Base-by-base conservation (phyloP, 2,888 invertebrate species). In the Cryptocephalus primarius region DNA sequence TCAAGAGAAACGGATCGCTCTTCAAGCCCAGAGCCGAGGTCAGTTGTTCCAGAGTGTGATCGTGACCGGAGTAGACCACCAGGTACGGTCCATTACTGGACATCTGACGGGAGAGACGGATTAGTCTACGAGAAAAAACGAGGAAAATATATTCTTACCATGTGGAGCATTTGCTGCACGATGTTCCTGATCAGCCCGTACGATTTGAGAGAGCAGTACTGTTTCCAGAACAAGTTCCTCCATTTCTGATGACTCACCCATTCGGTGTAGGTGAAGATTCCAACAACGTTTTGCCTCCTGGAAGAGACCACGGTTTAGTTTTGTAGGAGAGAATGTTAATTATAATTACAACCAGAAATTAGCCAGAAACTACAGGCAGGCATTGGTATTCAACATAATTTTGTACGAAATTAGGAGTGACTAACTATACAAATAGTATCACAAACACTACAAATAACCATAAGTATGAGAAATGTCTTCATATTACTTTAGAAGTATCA, bases 11-110 rank as follows among this genome's bases (percentile, higher is more conserved):
- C 41, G 78, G 76, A 48, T 78, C 76, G 47, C 73, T 75, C 13
- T 70, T 72, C 3, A 90, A 68, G 0, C 93, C 92, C 42, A 95
- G 65, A 0, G 91, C 88, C 2, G 85, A 75, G 1, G 88, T 79
- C 34, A 95, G 69, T 53, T 90, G 88, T 60, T 90, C 87, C 34
- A 95, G 63, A 0, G 94, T 94, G 61, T 88, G 85, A 67, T 95
- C 95, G 60, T 95, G 95, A 0, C 93, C 94, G 0, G 94, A 93
- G 64, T 71, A 71, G 4, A 69, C 51, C 1, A 70, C 65, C 13
- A 71, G 51, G 48, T 63, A 65, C 3, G 71, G 71, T 8, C 69
- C 68, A 48, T 58, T 66, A 43, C 59, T 62, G 6, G 68, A 68
- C 9, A 68, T 59, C 65, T 65, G 46, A n/a, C 55, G 53, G 42